Evolutionary conservation across 2,888 invertebrate species (phyloP), one percentile per base, ranked within the genome.

Genomic region (Nemurella pictetii): DNA sequence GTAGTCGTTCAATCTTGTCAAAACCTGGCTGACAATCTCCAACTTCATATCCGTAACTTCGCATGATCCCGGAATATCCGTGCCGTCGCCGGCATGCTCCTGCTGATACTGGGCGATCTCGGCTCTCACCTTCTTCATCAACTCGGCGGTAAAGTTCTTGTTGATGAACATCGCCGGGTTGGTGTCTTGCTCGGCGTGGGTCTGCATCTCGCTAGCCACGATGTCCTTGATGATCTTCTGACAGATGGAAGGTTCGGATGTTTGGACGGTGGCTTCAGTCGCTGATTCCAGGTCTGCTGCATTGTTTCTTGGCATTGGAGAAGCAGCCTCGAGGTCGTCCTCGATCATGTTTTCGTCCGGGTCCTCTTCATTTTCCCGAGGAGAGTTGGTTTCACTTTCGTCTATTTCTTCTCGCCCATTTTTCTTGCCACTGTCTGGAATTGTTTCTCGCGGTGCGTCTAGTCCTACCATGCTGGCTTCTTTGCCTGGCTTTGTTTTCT

Each of bases 1-100:
- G 30, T 30, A 78, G 2, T 78, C 28, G 30, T 29, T 78, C 4
- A 78, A n/a, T 30, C 29, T 78, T 0, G 12, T 25, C 0, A 78
- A n/a, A 27, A 78, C 28, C 9, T 78, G 28, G 12, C 78, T 78
- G n/a, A 78, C 78, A 29, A 78, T 78, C n/a, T 30, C 78, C n/a
- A 78, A n/a, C 28, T 78, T 78, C 78, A 78, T 30, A 30, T 78
- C 78, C 5, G 78, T 9, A 12, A 30, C n/a, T 15, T 78, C 78
- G 30, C 78, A 75, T 28, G 75, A 25, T 28, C 26, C 75, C 28
- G 75, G 12, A 9, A 25, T 12, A 30, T 29, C 78, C 28, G 9
- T 25, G 75, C 75, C 28, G 27, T 75, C 75, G 26, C 7, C n/a
- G 26, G 26, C 27, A 75, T 75, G 28, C 7, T 25, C 27, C 25